Evolutionary conservation across 2,113 vertebrate species (phyloP).

Genomic region (Cyphomyrus plagiostoma): DNA sequence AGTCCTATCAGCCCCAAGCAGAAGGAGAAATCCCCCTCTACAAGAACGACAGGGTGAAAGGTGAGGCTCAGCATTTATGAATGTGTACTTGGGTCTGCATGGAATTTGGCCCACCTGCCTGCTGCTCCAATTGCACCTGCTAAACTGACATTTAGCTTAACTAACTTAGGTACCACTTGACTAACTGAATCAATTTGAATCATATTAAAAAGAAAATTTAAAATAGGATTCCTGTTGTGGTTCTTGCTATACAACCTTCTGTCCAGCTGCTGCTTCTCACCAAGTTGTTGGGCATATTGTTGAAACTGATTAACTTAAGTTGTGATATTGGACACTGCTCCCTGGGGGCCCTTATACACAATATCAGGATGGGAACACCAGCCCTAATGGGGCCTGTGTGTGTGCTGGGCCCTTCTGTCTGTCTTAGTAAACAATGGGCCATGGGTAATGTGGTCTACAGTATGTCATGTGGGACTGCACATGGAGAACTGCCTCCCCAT

Average conservation of each 20-base stretch:
- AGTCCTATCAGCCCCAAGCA: slow-evolving; percentile 80
- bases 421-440: neutral
- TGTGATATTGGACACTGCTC: neutral
- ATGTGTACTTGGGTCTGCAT: neutral
- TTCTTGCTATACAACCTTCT: neutral
- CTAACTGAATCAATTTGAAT: neutral
- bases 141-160: neutral
- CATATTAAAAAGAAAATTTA: neutral
- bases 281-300: neutral
- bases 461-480: neutral
- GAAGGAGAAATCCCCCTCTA: slow-evolving; percentile 88
- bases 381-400: neutral
- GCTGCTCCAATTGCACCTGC: neutral
- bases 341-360: neutral
- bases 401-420: neutral
- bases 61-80: slow-evolving; percentile 53
- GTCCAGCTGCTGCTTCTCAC: neutral
- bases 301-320: neutral
- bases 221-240: neutral
- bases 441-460: neutral
- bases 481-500: neutral
- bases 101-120: neutral
- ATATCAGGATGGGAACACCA: neutral
- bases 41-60: slow-evolving; percentile 89
- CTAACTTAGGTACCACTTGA: neutral